Conservation (phyloP, 2,888 invertebrate genomes). For the Sphaeridia pumilis region DNA sequence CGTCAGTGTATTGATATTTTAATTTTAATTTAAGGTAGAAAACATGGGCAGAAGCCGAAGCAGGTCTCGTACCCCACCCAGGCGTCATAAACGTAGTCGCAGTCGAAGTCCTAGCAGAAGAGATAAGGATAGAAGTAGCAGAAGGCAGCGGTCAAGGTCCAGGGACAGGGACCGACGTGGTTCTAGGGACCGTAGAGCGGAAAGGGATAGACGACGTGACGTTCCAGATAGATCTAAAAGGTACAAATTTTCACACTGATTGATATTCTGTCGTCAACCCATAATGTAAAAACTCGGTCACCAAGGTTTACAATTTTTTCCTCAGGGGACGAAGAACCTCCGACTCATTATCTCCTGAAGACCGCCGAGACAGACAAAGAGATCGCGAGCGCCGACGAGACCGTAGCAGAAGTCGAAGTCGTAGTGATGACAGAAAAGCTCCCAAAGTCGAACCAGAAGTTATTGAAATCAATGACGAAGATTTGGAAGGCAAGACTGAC, state of each 20-base stretch:
- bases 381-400: conserved; percentile 9
- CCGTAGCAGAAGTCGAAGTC: neutral
- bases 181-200: too few species aligned
- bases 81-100: conserved; percentile 40
- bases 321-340: conserved; percentile 37
- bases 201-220: conserved; percentile 13
- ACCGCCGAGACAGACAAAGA: conserved; percentile 18
- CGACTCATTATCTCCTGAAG: conserved; percentile 4
- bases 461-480: conserved; percentile 53
- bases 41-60: conserved; percentile 43
- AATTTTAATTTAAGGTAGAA: too few species aligned
- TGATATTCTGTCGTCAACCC: too few species aligned
- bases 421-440: conserved; percentile 9
- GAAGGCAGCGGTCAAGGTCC: conserved; percentile 42
- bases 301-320: too few species aligned
- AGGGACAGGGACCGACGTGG: too few species aligned
- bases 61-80: conserved; percentile 41
- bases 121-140: conserved; percentile 39
- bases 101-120: conserved; percentile 37
- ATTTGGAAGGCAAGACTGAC: conserved; percentile 76
- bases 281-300: too few species aligned
- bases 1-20: too few species aligned
- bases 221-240: too few species aligned
- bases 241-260: too few species aligned
- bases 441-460: conserved; percentile 17